These are phyloP conservation scores for Mobula hypostoma DNA, from an alignment of 2,113 vertebrate species.

Conservation along the genomic window DNA sequence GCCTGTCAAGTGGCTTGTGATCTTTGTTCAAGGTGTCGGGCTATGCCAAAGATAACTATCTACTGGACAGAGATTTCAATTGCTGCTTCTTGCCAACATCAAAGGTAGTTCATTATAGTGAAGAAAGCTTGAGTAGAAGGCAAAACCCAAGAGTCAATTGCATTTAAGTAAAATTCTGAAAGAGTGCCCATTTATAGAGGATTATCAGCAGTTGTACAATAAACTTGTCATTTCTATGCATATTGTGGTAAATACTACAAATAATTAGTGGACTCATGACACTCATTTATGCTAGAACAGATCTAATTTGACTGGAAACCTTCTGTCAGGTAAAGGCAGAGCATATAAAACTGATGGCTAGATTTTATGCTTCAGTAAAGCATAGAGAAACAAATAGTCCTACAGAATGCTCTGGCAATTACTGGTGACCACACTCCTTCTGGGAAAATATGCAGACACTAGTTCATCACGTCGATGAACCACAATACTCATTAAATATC, in stretches of 20 bases:
- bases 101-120: no score
- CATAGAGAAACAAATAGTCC: background rate
- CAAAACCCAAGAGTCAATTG: no score
- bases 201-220: background rate
- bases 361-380: background rate
- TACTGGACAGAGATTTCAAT: no score
- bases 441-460: conserved; percentile 9
- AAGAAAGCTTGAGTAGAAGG: no score
- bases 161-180: no score
- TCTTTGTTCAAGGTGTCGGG: no score
- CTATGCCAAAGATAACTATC: no score
- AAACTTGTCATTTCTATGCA: background rate
- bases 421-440: background rate
- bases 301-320: background rate
- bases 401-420: background rate
- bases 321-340: background rate
- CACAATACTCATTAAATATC: background rate
- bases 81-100: no score
- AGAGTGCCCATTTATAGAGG: no score
- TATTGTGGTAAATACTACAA: background rate
- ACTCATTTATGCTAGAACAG: background rate
- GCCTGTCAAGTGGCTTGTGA: no score
- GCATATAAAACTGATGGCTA: background rate
- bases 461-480: background rate
- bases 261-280: background rate